A percentile compares a stretch with the other conserved stretches of the same genome.
Evolutionary conservation across 1,140 invertebrate genomes (phyloP).

Genomic region (Kradibia gibbosae): DNA sequence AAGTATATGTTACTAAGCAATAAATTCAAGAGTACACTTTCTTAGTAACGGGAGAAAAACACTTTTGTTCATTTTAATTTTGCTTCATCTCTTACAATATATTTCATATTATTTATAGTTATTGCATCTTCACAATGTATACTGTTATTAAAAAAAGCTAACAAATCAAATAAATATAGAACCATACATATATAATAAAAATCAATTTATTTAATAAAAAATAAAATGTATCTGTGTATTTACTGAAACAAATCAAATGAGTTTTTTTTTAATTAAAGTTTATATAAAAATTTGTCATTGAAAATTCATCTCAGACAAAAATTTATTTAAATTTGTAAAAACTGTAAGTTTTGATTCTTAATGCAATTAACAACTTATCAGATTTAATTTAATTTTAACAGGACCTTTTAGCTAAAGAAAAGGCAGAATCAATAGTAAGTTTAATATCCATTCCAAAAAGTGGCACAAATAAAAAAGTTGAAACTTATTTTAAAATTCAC

Average conservation of each 20-base stretch:
- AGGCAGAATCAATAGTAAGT: neutral
- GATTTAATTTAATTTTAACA: neutral
- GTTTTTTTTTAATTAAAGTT: no score
- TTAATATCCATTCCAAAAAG: neutral
- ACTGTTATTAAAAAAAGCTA: neutral
- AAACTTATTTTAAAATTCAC: neutral
- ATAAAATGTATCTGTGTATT: neutral
- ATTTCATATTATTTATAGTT: constrained; percentile 37
- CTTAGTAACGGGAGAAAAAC: neutral
- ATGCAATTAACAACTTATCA: neutral
- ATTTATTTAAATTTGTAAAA: no score
- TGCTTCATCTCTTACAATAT: constrained; percentile 20
- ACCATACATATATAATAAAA: no score
- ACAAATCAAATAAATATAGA: neutral
- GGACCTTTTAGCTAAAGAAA: neutral
- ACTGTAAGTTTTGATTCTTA: no score
- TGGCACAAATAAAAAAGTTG: neutral
- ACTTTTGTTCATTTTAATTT: constrained; percentile 21
- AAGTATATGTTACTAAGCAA: neutral
- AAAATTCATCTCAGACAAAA: no score
- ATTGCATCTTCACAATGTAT: constrained; percentile 33
- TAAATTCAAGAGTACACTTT: neutral
- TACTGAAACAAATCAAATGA: constrained; percentile 12
- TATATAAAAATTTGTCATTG: no score
- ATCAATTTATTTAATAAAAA: no score